Evolutionary conservation across 2,113 vertebrate genomes (phyloP).

Genomic region (Alouatta palliata): DNA sequence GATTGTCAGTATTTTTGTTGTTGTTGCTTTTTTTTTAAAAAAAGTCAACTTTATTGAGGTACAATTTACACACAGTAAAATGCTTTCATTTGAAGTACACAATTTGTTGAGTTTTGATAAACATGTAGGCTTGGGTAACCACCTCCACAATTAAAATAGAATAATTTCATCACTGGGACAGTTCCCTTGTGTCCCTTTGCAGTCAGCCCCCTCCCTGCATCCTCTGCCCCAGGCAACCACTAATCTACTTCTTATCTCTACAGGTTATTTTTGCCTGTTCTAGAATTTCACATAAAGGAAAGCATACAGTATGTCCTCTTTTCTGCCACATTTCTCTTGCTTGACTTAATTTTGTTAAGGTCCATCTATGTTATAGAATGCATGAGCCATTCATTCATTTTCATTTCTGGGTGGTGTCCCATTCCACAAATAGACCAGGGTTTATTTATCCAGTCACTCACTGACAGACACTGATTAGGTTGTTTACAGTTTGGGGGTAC

Average conservation of each 20-base stretch:
- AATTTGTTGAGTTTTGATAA: no score
- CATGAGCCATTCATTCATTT: not conserved
- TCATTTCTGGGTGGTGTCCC: no score
- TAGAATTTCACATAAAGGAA: not conserved
- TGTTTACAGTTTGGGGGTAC: not conserved
- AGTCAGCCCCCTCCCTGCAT: accelerated
- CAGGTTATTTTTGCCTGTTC: not conserved
- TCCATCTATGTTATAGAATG: not conserved
- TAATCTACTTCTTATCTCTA: not conserved
- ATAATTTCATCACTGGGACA: no score
- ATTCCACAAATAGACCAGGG: accelerated
- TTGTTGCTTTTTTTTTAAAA: not conserved
- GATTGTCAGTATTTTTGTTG: not conserved
- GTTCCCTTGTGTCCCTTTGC: not conserved
- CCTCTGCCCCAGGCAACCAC: not conserved
- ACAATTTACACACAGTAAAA: not conserved
- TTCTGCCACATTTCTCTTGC: not conserved
- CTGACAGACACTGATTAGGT: no score
- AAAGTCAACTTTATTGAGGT: not conserved
- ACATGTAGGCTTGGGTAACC: no score
- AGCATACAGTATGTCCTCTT: not conserved
- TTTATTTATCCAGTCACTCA: not conserved
- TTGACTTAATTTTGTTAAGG: not conserved
- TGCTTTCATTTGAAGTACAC: no score
- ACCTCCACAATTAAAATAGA: no score